phyloP scores from a whole-genome alignment of 2,888 invertebrate species.

The Branchinecta sandiegonensis region DNA sequence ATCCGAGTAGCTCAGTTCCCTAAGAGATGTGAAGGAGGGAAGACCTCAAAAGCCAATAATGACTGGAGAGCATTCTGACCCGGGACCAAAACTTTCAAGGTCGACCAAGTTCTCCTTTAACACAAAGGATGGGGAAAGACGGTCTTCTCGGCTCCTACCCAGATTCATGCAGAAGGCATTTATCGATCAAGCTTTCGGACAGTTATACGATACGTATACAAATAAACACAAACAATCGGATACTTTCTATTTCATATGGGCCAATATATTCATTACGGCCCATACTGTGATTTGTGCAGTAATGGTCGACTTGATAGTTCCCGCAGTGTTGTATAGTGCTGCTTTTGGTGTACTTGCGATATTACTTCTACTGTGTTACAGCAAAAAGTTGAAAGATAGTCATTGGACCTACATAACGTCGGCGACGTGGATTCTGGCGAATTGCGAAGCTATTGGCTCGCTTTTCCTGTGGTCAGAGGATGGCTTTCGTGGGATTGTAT shows the following conservation, averaged over 20 bases:
- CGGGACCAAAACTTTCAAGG: not conserved
- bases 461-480: not conserved
- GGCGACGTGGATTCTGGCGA: not conserved
- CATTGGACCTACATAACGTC: slow-evolving; percentile 4
- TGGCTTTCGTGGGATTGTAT: not conserved
- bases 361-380: not conserved
- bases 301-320: not conserved
- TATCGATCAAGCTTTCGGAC: slow-evolving; percentile 8
- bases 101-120: not conserved
- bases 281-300: not conserved
- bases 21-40: no score
- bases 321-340: not conserved
- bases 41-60: no score
- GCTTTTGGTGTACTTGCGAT: slow-evolving; percentile 3
- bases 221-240: slow-evolving; percentile 9
- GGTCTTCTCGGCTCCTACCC: not conserved
- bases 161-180: slow-evolving; percentile 5
- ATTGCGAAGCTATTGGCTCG: not conserved
- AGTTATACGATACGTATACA: not conserved
- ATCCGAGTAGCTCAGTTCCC: no score
- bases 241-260: slow-evolving; percentile 9
- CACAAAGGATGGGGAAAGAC: not conserved
- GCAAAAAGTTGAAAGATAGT: not conserved
- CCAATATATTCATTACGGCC: not conserved
- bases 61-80: no score